phyloP scores from a whole-genome alignment of 2,113 vertebrate species.

The Aythya baeri region DNA sequence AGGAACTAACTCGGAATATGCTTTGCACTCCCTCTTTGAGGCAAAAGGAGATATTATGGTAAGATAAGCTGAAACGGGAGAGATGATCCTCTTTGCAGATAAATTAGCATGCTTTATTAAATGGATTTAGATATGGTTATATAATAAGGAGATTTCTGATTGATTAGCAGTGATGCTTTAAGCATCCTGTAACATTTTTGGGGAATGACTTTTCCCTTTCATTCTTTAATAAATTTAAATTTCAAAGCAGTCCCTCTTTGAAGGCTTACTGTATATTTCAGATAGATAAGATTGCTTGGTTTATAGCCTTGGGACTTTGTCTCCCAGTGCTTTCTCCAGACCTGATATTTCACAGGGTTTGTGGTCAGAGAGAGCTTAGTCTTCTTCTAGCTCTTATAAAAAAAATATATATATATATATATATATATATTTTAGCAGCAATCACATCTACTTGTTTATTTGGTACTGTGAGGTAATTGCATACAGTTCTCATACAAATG shows the following conservation, averaged over 20 bases:
- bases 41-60: constrained; percentile 89
- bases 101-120: constrained; percentile 66
- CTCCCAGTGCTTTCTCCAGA: constrained; percentile 36
- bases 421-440: background rate
- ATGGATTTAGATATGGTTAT: constrained; percentile 56
- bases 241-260: constrained; percentile 61
- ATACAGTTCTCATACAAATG: constrained; percentile 43
- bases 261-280: constrained; percentile 60
- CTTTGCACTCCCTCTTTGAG: constrained; percentile 89
- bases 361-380: constrained; percentile 33
- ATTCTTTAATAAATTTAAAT: constrained; percentile 64
- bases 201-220: constrained; percentile 46
- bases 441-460: constrained; percentile 29
- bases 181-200: constrained; percentile 49
- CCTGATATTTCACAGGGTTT: constrained; percentile 45
- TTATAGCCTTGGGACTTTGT: constrained; percentile 63
- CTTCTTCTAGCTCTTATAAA: background rate
- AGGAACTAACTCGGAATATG: constrained; percentile 88
- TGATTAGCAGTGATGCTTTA: constrained; percentile 42
- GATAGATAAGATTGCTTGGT: constrained; percentile 67
- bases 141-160: constrained; percentile 60
- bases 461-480: constrained; percentile 38
- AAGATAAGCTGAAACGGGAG: constrained; percentile 64
- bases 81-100: constrained; percentile 35
- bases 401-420: no score